Percentiles rank a stretch among this genome's conserved stretches.
Conservation (phyloP, 2,888 invertebrate genomes). For the Epiblema foenella region DNA sequence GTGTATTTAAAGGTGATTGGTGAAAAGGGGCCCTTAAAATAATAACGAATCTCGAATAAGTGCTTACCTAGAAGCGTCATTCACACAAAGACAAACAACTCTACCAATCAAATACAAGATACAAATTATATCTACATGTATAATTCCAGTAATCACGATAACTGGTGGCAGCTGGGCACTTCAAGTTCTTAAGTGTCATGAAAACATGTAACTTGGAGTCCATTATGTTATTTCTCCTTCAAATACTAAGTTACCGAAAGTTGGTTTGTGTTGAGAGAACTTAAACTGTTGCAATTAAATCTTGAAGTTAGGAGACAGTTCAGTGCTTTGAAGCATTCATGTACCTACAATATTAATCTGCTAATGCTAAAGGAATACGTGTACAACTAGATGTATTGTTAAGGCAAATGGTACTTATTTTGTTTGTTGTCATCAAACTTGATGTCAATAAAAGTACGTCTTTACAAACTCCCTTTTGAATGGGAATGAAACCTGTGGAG, state of each 20-base stretch:
- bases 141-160: background rate
- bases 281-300: constrained; percentile 16
- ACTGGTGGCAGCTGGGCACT: constrained; percentile 15
- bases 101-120: background rate
- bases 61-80: background rate
- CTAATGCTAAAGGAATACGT: background rate
- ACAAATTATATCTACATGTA: background rate
- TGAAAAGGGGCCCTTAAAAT: too few species aligned
- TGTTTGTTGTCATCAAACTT: background rate
- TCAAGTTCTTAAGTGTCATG: constrained; percentile 15
- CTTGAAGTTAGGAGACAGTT: constrained; percentile 5
- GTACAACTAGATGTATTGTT: background rate
- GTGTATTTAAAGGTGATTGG: too few species aligned
- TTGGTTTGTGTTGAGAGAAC: background rate
- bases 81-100: constrained; percentile 10
- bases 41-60: too few species aligned
- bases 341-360: background rate
- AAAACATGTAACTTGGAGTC: constrained; percentile 7
- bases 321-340: background rate
- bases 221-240: constrained; percentile 12
- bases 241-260: constrained; percentile 12
- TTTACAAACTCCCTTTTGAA: too few species aligned
- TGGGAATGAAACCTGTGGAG: too few species aligned
- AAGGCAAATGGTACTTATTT: background rate
- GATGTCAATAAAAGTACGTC: too few species aligned